Percentiles rank a stretch among this genome's conserved stretches.
These are phyloP conservation scores for Eristalis intricaria DNA, from an alignment of 2,888 invertebrate species.

Conservation along the genomic window DNA sequence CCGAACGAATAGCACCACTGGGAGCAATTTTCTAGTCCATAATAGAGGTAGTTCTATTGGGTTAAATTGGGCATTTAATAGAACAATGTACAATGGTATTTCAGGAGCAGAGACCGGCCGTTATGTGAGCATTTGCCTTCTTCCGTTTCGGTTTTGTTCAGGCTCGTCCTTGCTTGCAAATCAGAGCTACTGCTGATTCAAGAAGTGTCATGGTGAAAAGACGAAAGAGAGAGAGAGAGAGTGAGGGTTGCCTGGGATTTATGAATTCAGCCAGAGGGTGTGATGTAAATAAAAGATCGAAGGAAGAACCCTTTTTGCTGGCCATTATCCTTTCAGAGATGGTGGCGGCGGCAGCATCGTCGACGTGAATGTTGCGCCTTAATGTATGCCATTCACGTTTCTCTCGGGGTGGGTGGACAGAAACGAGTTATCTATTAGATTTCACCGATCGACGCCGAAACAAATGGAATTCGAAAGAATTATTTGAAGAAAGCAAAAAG, in stretches of 20 bases:
- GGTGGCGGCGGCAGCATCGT: neutral
- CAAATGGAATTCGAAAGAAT: conserved; percentile 22
- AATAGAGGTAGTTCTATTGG: conserved; percentile 70
- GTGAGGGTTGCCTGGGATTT: conserved; percentile 9
- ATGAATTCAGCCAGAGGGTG: conserved; percentile 47
- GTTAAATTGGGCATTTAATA: conserved; percentile 72
- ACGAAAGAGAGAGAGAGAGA: neutral
- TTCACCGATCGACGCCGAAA: conserved; percentile 10
- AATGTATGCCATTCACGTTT: conserved; percentile 33
- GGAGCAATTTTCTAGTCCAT: conserved; percentile 66
- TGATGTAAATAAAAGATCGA: conserved; percentile 62
- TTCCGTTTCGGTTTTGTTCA: neutral
- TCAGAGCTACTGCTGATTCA: conserved; percentile 51
- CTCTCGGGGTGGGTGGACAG: conserved; percentile 6
- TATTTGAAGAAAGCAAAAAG: neutral
- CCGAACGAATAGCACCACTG: conserved; percentile 64
- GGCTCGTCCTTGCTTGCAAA: conserved; percentile 44
- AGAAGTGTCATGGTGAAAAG: conserved; percentile 35
- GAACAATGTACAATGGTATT: conserved; percentile 63
- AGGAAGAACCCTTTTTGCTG: conserved; percentile 19
- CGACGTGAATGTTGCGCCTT: conserved; percentile 41
- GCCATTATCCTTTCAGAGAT: conserved; percentile 28
- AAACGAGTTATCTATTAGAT: conserved; percentile 19
- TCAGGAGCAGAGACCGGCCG: conserved; percentile 30
- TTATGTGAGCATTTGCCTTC: conserved; percentile 9